Conservation (phyloP, 2,113 vertebrate genomes). For the Petrocephalus zakoni region DNA sequence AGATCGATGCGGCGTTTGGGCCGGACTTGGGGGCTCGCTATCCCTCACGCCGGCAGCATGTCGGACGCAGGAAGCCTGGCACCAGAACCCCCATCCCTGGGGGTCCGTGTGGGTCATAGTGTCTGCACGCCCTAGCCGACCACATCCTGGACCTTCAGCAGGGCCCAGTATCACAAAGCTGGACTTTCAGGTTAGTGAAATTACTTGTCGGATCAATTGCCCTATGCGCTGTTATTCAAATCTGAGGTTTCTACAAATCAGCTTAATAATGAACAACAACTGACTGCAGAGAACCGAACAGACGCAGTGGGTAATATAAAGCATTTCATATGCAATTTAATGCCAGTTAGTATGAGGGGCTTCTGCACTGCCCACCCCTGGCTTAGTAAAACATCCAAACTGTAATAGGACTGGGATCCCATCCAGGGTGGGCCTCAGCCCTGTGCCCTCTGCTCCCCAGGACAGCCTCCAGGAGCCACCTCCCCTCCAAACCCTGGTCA, state of each 20-base stretch:
- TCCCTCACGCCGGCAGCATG: neutral
- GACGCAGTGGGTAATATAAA: neutral
- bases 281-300: neutral
- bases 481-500: no score
- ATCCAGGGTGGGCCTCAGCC: no score
- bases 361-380: no score
- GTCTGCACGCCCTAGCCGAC: neutral
- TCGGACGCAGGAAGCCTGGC: neutral
- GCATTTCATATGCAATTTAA: no score
- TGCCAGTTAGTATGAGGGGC: no score
- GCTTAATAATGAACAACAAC: neutral
- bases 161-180: neutral
- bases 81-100: neutral
- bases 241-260: neutral
- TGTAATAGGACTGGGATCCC: no score
- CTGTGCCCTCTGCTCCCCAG: no score
- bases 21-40: neutral
- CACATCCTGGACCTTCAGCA: neutral
- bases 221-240: neutral
- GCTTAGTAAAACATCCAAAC: no score
- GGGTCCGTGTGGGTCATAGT: neutral
- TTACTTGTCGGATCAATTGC: neutral
- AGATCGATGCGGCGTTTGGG: neutral
- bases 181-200: neutral
- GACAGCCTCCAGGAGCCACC: no score